phyloP scores from a whole-genome alignment of 2,888 invertebrate species.

The Ferdinandea cuprea region DNA sequence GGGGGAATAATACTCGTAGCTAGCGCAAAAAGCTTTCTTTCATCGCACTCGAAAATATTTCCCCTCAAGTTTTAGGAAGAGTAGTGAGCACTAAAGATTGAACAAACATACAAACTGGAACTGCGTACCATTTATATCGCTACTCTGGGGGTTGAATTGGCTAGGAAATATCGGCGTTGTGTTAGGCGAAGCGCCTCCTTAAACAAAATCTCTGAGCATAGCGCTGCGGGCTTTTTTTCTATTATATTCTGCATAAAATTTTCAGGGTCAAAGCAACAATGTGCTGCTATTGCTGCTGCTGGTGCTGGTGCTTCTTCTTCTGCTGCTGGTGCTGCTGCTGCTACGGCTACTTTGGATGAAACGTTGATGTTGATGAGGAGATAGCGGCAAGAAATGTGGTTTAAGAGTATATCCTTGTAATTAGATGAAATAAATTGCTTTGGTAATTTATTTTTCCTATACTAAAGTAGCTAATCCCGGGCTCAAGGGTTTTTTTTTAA shows the following conservation, averaged over 20 bases:
- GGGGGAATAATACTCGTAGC: neutral
- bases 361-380: constrained; percentile 18
- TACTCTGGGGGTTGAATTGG: constrained; percentile 16
- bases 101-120: constrained; percentile 1
- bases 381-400: constrained; percentile 22
- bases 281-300: constrained; percentile 51
- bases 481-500: neutral
- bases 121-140: neutral
- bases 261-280: constrained; percentile 74
- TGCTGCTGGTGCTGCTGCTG: constrained; percentile 28
- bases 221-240: constrained; percentile 69
- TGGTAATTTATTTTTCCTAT: too few species aligned
- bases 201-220: constrained; percentile 43
- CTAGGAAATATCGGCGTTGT: constrained; percentile 36
- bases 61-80: constrained; percentile 36
- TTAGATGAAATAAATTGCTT: constrained; percentile 14
- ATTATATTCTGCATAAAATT: constrained; percentile 67
- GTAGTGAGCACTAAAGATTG: constrained; percentile 1
- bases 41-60: constrained; percentile 22
- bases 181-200: constrained; percentile 14
- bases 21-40: constrained; percentile 48
- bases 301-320: neutral
- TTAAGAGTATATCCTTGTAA: constrained; percentile 7
- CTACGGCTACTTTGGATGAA: neutral
- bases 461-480: neutral